Conservation (phyloP, 2,113 vertebrate species). For the Arenaria interpres region DNA sequence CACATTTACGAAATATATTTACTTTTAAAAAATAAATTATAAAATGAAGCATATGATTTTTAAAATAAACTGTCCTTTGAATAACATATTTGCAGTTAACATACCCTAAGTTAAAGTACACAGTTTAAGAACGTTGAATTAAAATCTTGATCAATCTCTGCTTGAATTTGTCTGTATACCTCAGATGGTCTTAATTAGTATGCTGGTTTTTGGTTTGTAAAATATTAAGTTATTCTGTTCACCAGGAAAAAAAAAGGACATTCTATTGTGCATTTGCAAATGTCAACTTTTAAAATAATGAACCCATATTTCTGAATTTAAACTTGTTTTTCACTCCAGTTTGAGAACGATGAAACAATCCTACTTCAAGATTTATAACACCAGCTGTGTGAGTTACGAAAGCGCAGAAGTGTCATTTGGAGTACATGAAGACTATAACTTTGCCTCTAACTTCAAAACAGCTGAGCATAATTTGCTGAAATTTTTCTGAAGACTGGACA, state of each 20-base stretch:
- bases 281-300: conserved; percentile 29
- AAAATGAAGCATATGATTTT: not conserved
- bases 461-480: not conserved
- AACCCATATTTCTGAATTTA: not conserved
- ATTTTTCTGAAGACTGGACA: not conserved
- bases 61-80: not conserved
- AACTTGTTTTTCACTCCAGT: conserved; percentile 6
- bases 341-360: not conserved
- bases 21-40: not conserved
- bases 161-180: not conserved
- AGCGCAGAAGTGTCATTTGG: not conserved
- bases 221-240: not conserved
- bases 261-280: conserved; percentile 25
- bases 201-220: not conserved
- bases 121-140: not conserved
- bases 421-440: not conserved
- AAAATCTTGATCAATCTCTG: not conserved
- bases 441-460: not conserved
- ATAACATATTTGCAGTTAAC: not conserved
- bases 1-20: not conserved
- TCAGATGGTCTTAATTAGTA: conserved; percentile 25
- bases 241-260: not conserved
- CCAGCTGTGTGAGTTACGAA: not conserved
- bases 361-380: conserved; percentile 15
- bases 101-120: not conserved